Evolutionary conservation across 2,888 invertebrate genomes (phyloP), one percentile per base, ranked within the genome.

Genomic region (Drosophila paucipuncta): DNA sequence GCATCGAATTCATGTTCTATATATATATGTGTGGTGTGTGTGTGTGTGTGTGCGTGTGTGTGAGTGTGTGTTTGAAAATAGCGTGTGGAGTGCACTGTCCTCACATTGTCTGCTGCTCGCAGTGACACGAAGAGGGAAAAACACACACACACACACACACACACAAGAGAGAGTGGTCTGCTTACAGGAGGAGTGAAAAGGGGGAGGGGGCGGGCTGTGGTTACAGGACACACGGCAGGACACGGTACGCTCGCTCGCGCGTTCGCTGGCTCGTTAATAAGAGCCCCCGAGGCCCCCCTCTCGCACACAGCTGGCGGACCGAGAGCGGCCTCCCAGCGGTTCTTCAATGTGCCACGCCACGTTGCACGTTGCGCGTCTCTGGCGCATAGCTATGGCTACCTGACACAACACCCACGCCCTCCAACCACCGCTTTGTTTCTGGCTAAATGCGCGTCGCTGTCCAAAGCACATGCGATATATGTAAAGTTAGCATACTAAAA

Each of bases 221-320:
- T 47, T 25, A 28, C 69, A 69, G 75, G 62, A 76, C 70, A 76
- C 72, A 78, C 73, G 68, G 76, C 83, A 79, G 85, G 76, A 83
- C 83, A 80, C 70, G 62, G 73, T 68, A 76, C 60, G 78, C 78
- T 73, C 78, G 75, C 80, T 78, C 73, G 74, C 76, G 71, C 84
- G 68, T 75, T 87, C 82, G 80, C 83, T 87, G 83, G 88, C 88
- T 89, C 90, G 88, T 85, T 87, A 89, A 89, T 89, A 89, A 85
- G 88, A 82, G 85, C 83, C 78, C 80, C 85, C 85, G 74, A 83
- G 75, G 68, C 68, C 55, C 53, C 43, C 43, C 9, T 25, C 25
- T 33, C 52, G 16, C 55, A 13, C 39, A 62, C 37, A 60, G 61
- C 52, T 47, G 31, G 37, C 54, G 73, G 68, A 64, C 55, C 35